Evolutionary conservation across 2,113 vertebrate genomes (phyloP).

Genomic region (Xenopus tropicalis): DNA sequence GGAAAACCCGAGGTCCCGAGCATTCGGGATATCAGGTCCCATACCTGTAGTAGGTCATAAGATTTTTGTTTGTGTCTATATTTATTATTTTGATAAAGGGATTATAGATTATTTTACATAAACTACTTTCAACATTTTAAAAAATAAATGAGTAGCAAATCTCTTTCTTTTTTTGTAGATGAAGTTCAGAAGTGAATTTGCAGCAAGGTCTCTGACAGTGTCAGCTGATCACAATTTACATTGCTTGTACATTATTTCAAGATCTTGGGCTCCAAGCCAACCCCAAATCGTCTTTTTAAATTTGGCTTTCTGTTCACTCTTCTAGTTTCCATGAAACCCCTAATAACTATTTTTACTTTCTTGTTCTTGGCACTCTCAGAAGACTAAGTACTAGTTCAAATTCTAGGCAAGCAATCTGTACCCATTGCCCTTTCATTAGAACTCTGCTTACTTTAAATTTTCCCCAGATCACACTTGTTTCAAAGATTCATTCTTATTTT

Average conservation of each 20-base stretch:
- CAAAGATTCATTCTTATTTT: conserved; percentile 10
- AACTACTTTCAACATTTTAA: no score
- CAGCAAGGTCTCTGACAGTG: conserved; percentile 14
- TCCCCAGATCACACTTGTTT: conserved; percentile 27
- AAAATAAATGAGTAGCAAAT: no score
- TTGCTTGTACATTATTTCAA: conserved; percentile 56
- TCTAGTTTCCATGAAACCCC: conserved; percentile 63
- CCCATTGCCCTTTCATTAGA: conserved; percentile 36
- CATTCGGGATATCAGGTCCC: no score
- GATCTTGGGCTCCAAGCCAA: conserved; percentile 49
- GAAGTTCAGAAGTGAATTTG: no score
- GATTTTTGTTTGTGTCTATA: no score
- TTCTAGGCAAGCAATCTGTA: conserved; percentile 56
- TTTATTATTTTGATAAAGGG: no score
- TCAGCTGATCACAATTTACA: conserved; percentile 31
- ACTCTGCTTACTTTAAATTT: conserved; percentile 22
- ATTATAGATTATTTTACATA: no score
- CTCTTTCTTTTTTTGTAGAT: no score
- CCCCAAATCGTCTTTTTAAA: conserved; percentile 54
- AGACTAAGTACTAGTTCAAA: conserved; percentile 63
- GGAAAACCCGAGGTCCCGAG: no score
- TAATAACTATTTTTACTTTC: conserved; percentile 65
- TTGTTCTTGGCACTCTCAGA: conserved; percentile 60
- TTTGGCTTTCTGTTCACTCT: conserved; percentile 61
- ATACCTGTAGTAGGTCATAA: no score